A percentile compares a stretch with the other conserved stretches of the same genome.
Conservation (phyloP, 2,113 vertebrate genomes). For the Seriola aureovittata region DNA sequence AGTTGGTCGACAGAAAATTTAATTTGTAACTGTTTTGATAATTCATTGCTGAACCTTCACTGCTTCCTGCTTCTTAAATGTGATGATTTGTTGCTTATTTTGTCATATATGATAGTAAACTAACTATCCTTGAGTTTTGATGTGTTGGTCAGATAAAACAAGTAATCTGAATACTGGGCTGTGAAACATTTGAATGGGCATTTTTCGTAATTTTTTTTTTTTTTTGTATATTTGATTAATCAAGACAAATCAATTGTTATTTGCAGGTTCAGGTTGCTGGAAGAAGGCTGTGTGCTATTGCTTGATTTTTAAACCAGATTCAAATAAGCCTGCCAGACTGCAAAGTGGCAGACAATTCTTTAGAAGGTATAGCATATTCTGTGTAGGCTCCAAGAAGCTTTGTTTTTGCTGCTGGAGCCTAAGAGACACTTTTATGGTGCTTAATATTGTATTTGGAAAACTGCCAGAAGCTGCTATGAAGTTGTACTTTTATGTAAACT, state of each 20-base stretch:
- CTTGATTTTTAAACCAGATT: neutral
- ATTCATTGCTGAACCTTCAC: neutral
- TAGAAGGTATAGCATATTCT: neutral
- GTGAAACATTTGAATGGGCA: neutral
- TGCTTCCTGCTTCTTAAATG: neutral
- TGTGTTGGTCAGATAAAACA: neutral
- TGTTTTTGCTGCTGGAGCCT: neutral
- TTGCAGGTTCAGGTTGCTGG: neutral
- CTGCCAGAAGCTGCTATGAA: neutral
- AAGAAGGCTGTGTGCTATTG: neutral
- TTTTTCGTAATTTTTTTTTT: too few relatives aligned
- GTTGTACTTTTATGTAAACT: neutral
- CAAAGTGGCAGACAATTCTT: neutral
- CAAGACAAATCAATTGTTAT: too few relatives aligned
- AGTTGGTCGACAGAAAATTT: neutral
- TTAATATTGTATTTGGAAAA: slow-evolving; percentile 8
- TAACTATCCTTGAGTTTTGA: neutral
- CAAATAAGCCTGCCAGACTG: neutral
- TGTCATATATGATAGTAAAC: neutral
- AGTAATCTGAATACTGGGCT: neutral
- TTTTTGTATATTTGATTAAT: too few relatives aligned
- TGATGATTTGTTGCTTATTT: neutral
- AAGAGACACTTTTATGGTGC: neutral
- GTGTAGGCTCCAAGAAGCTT: neutral
- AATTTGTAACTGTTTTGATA: neutral